Evolutionary conservation across 1,140 invertebrate species (phyloP).

Genomic region (Sinella curviseta): DNA sequence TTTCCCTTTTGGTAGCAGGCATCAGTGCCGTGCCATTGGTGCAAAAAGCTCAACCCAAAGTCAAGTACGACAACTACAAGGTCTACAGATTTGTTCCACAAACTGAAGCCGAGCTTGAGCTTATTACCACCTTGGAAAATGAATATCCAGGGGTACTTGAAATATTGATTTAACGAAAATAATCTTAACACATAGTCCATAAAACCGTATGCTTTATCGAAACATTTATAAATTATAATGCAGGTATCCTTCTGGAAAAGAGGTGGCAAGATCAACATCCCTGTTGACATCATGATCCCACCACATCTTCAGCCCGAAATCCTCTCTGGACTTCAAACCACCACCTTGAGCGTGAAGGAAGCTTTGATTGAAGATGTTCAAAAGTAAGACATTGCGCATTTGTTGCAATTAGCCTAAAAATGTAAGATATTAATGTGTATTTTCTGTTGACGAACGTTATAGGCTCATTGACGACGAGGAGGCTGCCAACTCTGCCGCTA

Average conservation of each 20-base stretch:
- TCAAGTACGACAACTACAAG: constrained; percentile 33
- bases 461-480: constrained; percentile 17
- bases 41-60: neutral
- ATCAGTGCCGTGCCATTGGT: neutral
- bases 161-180: neutral
- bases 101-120: constrained; percentile 14
- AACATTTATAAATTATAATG: too few species aligned
- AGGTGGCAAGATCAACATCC: neutral
- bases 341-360: neutral
- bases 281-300: constrained; percentile 27
- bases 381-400: neutral
- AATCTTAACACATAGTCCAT: too few species aligned
- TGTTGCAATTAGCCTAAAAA: neutral
- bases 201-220: too few species aligned
- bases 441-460: too few species aligned
- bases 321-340: neutral
- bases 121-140: neutral
- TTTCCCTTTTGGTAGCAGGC: constrained; percentile 3
- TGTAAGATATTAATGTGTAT: neutral
- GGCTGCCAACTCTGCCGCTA: neutral
- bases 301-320: constrained; percentile 16
- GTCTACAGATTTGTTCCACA: constrained; percentile 30
- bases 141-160: constrained; percentile 29
- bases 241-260: constrained; percentile 33
- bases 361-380: neutral